Percentiles rank a stretch among this genome's conserved stretches.
Conservation (phyloP, 2,888 invertebrate species). For the Drosophila engyochracea region DNA sequence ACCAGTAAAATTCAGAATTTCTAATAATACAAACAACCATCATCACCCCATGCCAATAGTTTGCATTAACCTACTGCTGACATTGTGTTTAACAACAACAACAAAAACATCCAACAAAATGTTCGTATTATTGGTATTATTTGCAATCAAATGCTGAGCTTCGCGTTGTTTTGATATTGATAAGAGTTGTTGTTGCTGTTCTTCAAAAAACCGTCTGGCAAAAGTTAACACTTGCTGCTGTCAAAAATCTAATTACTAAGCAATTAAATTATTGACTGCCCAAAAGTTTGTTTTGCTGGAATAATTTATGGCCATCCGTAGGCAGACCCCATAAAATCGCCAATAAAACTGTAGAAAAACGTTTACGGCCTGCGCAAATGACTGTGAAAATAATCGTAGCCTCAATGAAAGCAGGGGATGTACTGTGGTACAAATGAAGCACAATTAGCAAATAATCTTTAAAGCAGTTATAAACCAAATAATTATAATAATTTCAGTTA, state of each 20-base stretch:
- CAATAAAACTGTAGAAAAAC: conserved; percentile 35
- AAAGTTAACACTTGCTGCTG: conserved; percentile 27
- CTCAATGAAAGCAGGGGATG: background rate
- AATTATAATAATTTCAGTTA: background rate
- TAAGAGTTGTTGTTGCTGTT: conserved; percentile 21
- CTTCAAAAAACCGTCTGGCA: conserved; percentile 26
- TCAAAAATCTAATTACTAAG: conserved; percentile 61
- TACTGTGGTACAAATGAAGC: conserved; percentile 14
- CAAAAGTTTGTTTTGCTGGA: conserved; percentile 28
- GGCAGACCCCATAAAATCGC: conserved; percentile 35
- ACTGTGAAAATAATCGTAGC: background rate
- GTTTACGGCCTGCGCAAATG: conserved; percentile 5
- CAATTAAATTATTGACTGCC: conserved; percentile 64
- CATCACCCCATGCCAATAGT: background rate
- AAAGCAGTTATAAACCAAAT: background rate
- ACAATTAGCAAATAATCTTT: background rate
- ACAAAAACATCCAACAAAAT: background rate
- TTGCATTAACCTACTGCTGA: conserved; percentile 3
- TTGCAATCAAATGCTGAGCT: conserved; percentile 47
- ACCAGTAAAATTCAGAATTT: background rate
- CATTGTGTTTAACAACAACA: conserved; percentile 34
- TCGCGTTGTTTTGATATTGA: conserved; percentile 20
- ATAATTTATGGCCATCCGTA: conserved; percentile 45
- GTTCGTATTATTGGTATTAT: conserved; percentile 19
- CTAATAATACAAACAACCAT: background rate